Conservation (phyloP, 2,888 invertebrate species). For the Anodontia alba region DNA sequence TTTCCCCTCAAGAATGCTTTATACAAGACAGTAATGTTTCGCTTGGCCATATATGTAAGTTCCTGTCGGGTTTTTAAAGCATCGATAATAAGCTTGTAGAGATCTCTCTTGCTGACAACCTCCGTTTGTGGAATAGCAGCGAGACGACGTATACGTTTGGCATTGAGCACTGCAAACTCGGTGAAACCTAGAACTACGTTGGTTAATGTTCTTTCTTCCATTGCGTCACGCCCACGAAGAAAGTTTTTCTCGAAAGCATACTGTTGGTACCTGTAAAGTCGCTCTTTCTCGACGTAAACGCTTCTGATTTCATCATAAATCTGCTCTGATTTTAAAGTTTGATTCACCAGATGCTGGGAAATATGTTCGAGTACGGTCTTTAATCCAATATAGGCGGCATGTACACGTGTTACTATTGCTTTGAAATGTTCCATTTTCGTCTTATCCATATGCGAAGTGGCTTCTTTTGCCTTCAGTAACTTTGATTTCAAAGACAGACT, state of each 20-base stretch:
- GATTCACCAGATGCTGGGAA: slow-evolving; percentile 42
- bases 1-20: slow-evolving; percentile 69
- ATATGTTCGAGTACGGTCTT: slow-evolving; percentile 50
- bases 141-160: slow-evolving; percentile 46
- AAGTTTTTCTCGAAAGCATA: slow-evolving; percentile 74
- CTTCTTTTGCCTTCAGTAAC: slow-evolving; percentile 61
- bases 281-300: slow-evolving; percentile 56
- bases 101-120: slow-evolving; percentile 22
- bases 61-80: slow-evolving; percentile 62
- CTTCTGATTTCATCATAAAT: slow-evolving; percentile 44
- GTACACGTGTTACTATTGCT: slow-evolving; percentile 35
- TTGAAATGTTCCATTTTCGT: slow-evolving; percentile 53
- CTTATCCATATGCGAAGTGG: slow-evolving; percentile 65
- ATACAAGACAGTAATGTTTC: slow-evolving; percentile 68
- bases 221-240: slow-evolving; percentile 71
- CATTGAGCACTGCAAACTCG: slow-evolving; percentile 65
- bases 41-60: slow-evolving; percentile 61
- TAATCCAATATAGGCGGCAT: slow-evolving; percentile 37
- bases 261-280: slow-evolving; percentile 69
- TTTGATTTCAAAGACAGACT: slow-evolving; percentile 46
- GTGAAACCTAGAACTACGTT: slow-evolving; percentile 67
- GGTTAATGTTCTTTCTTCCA: slow-evolving; percentile 75
- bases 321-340: slow-evolving; percentile 34
- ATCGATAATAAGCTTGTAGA: slow-evolving; percentile 61
- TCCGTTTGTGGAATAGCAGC: slow-evolving; percentile 24